phyloP scores from a whole-genome alignment of 2,888 invertebrate genomes.

The Melieria picta region DNA sequence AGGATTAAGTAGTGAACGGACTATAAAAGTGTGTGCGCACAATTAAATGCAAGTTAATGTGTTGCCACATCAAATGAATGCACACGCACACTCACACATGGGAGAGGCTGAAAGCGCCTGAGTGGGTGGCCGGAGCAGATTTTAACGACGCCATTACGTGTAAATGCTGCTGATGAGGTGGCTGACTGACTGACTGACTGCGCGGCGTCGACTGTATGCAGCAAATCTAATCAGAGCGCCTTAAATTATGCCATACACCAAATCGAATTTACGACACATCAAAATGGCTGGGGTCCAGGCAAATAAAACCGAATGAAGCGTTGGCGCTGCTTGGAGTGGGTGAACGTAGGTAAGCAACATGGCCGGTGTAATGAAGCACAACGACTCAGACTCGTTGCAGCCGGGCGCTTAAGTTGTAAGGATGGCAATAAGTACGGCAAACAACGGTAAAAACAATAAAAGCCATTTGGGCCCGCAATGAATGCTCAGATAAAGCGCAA shows the following conservation, averaged over 20 bases:
- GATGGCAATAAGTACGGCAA: constrained; percentile 10
- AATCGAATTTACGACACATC: constrained; percentile 50
- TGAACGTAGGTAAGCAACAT: constrained; percentile 19
- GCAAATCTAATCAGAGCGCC: constrained; percentile 35
- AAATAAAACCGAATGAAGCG: constrained; percentile 1
- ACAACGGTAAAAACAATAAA: constrained; percentile 22
- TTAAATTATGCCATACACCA: constrained; percentile 38
- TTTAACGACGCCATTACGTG: constrained; percentile 47
- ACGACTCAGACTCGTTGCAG: neutral
- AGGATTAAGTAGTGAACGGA: constrained; percentile 42
- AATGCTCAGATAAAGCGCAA: constrained; percentile 7
- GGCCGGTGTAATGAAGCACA: constrained; percentile 22
- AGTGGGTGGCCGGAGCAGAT: constrained; percentile 5
- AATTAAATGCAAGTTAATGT: constrained; percentile 48
- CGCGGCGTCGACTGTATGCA: neutral
- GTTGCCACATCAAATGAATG: constrained; percentile 11
- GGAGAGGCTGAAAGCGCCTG: neutral
- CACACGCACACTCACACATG: neutral
- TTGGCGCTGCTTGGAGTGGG: neutral
- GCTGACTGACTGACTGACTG: constrained; percentile 8
- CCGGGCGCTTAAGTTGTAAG: neutral
- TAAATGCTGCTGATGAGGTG: constrained; percentile 46
- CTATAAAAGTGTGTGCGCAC: constrained; percentile 38
- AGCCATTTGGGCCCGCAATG: constrained; percentile 26
- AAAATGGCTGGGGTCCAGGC: constrained; percentile 30